Evolutionary conservation across 2,113 vertebrate genomes (phyloP).

Genomic region (Grammomys dolichurus): DNA sequence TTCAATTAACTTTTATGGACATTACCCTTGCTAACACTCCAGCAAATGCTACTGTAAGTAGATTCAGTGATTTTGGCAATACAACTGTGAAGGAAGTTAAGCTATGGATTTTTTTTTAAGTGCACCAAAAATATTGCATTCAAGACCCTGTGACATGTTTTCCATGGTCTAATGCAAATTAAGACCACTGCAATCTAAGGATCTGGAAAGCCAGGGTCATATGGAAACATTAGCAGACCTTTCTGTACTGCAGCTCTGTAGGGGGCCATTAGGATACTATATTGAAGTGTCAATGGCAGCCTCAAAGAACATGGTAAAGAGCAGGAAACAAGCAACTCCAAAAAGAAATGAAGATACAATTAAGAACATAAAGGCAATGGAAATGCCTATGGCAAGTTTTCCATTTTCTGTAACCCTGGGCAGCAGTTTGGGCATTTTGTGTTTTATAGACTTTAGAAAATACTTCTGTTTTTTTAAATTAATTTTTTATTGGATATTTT

Average conservation of each 20-base stretch:
- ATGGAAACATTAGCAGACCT: conserved; percentile 77
- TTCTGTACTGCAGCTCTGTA: conserved; percentile 68
- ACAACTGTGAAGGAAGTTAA: conserved; percentile 71
- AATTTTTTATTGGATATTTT: no score
- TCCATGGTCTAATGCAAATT: conserved; percentile 85
- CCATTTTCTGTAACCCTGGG: conserved; percentile 60
- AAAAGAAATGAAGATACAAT: conserved; percentile 73
- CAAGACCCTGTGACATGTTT: conserved; percentile 78
- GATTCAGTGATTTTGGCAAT: conserved; percentile 66
- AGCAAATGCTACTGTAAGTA: conserved; percentile 72
- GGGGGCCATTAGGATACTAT: conserved; percentile 81
- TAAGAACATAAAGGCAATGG: conserved; percentile 71
- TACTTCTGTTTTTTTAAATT: background rate
- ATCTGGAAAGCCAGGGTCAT: conserved; percentile 76
- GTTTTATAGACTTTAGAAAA: conserved; percentile 75
- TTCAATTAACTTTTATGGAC: conserved; percentile 77
- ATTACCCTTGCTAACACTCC: conserved; percentile 49
- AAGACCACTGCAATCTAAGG: conserved; percentile 83
- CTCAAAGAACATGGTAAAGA: conserved; percentile 69
- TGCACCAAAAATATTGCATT: conserved; percentile 76
- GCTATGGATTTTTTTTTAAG: conserved; percentile 74
- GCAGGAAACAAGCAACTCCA: conserved; percentile 71
- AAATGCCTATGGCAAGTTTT: conserved; percentile 64
- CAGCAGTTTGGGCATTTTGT: conserved; percentile 18
- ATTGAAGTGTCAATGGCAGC: conserved; percentile 68